These are phyloP conservation scores for Nicator chloris DNA, from an alignment of 2,113 vertebrate genomes.

Conservation along the genomic window DNA sequence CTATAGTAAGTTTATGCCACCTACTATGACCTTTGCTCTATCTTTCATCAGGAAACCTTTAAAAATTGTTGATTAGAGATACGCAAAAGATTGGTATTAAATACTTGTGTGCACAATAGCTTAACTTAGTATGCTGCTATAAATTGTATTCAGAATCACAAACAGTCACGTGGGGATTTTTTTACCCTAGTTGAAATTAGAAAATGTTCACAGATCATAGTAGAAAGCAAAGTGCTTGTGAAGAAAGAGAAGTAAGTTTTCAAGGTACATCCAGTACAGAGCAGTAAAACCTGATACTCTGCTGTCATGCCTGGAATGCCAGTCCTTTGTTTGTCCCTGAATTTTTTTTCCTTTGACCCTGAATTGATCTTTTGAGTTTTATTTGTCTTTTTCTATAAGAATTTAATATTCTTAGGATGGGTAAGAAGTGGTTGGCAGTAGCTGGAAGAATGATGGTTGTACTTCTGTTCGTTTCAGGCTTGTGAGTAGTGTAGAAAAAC, in stretches of 20 bases:
- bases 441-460: background rate
- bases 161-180: background rate
- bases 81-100: background rate
- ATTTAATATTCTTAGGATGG: background rate
- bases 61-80: background rate
- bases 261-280: background rate
- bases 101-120: background rate
- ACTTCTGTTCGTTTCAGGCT: background rate
- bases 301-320: background rate
- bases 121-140: background rate
- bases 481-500: background rate
- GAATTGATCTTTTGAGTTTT: background rate
- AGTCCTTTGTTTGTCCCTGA: background rate
- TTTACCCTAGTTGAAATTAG: background rate
- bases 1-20: background rate
- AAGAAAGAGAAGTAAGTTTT: background rate
- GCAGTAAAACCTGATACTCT: background rate
- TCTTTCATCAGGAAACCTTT: background rate
- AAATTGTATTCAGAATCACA: background rate
- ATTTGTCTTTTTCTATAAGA: background rate
- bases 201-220: background rate
- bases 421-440: background rate
- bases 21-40: background rate
- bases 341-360: background rate
- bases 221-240: background rate